Evolutionary conservation across 2,888 invertebrate genomes (phyloP).

Genomic region (Calephelis perditalis): DNA sequence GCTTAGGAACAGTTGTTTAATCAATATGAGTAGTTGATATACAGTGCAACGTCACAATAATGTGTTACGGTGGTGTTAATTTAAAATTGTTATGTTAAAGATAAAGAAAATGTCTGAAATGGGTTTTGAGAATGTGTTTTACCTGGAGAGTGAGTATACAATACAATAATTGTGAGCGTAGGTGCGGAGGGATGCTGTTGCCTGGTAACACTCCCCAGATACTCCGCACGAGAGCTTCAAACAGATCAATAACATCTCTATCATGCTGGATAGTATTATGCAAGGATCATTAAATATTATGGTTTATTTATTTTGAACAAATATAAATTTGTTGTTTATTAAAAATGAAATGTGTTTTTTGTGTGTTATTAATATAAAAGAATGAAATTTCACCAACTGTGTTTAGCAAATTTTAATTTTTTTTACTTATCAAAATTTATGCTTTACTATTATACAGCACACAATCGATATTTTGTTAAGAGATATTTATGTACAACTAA

Average conservation of each 20-base stretch:
- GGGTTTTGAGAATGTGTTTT: constrained; percentile 74
- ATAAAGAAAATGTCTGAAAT: constrained; percentile 64
- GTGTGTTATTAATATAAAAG: no score
- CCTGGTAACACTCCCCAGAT: constrained; percentile 63
- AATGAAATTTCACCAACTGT: no score
- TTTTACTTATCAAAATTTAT: no score
- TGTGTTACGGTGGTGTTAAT: constrained; percentile 46
- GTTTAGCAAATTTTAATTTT: no score
- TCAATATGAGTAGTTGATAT: constrained; percentile 60
- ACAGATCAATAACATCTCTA: constrained; percentile 73
- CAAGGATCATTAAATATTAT: constrained; percentile 42
- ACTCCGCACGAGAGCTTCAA: constrained; percentile 49
- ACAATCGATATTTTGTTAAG: no score
- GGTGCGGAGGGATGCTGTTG: constrained; percentile 68
- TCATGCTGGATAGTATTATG: constrained; percentile 64
- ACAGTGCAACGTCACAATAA: constrained; percentile 49
- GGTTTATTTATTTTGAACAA: constrained; percentile 22
- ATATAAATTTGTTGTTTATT: constrained; percentile 2
- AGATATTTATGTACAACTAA: neutral
- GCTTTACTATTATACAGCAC: no score
- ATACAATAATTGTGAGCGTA: constrained; percentile 44
- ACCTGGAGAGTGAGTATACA: constrained; percentile 72
- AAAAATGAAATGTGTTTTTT: neutral
- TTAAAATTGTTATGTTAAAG: constrained; percentile 37
- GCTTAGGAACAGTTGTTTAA: constrained; percentile 68